Evolutionary conservation across 2,113 vertebrate genomes (phyloP), one percentile per base, ranked within the genome.

Genomic region (Lethenteron reissneri): DNA sequence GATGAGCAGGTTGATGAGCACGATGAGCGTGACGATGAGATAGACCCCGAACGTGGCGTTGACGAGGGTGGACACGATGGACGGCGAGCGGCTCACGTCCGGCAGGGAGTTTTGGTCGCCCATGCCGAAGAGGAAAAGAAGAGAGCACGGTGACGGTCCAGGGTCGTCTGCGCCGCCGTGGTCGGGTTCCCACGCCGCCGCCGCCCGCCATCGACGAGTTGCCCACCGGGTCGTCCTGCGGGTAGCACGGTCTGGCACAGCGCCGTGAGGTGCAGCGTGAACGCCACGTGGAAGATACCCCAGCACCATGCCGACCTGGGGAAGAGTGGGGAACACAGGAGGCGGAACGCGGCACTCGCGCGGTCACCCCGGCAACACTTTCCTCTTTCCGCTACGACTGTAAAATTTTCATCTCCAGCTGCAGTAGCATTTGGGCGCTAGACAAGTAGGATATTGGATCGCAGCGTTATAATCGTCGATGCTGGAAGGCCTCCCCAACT

Each of bases 111-210:
- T 75, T 1, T 71, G 77, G 9, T 80, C 78, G 25, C 76, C 76
- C 21, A 81, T 74, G 25, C 80, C 80, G 19, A 81, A 81, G 14
- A 80, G 74, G 79, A 77, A 10, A 80, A 81, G 75, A 80, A 80
- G 9, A 81, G 78, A 15, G 70, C 72, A 79, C 74, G 7, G 79
- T 77, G 25, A 79, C 74, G 17, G n/a, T 80, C 76, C 71, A 79
- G 69, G 2, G 77, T 75, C 58, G 73, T 78, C 21, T 75, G 75
- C 25, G 72, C 74, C 41, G 41, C 41, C 41, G 41, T 41, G 41
- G 41, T 5, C 41, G 41, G 1, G 41, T 41, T n/a, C 41, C 41
- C 41, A 41, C 41, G 41, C 5, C 6, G 41, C 4, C 1, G 41
- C 41, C n/a, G n/a, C n/a, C n/a, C n/a, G 70, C 17, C 14, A 56